These are phyloP conservation scores for Scelioninae gen. 1 DNA, from an alignment of 2,888 invertebrate genomes.

Conservation along the genomic window DNA sequence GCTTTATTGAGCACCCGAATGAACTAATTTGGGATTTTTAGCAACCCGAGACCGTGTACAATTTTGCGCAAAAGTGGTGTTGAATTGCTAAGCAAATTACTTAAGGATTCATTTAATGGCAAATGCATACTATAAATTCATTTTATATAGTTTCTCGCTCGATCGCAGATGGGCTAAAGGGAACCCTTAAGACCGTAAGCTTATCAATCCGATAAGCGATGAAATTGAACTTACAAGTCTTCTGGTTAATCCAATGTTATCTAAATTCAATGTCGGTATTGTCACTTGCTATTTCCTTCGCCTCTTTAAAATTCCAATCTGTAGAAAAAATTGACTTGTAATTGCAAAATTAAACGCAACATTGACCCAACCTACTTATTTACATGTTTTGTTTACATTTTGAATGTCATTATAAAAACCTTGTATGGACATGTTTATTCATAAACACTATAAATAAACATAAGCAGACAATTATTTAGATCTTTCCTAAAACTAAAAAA, in stretches of 20 bases:
- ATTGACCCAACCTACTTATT: too few relatives aligned
- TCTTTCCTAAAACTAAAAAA: too few relatives aligned
- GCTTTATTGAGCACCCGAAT: slow-evolving; percentile 25
- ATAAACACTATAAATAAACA: too few relatives aligned
- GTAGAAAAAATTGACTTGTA: too few relatives aligned
- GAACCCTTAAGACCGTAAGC: slow-evolving; percentile 16
- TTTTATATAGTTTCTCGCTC: slow-evolving; percentile 26
- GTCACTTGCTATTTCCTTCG: slow-evolving; percentile 72
- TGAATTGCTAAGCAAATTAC: slow-evolving; percentile 35
- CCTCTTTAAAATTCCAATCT: too few relatives aligned
- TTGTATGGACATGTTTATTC: too few relatives aligned
- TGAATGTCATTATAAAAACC: too few relatives aligned
- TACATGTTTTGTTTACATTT: too few relatives aligned
- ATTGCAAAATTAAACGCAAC: too few relatives aligned
- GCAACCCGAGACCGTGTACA: background rate
- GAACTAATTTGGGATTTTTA: slow-evolving; percentile 53
- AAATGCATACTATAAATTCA: slow-evolving; percentile 25
- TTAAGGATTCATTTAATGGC: slow-evolving; percentile 42
- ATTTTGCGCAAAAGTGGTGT: slow-evolving; percentile 27
- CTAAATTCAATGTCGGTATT: slow-evolving; percentile 72
- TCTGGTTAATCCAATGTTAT: slow-evolving; percentile 35
- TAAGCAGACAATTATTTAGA: too few relatives aligned
- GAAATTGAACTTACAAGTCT: slow-evolving; percentile 39
- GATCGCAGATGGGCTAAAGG: slow-evolving; percentile 17
- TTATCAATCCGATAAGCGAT: slow-evolving; percentile 52